Evolutionary conservation across 2,888 invertebrate species (phyloP), one percentile per base, ranked within the genome.

Genomic region (Diloba caeruleocephala): DNA sequence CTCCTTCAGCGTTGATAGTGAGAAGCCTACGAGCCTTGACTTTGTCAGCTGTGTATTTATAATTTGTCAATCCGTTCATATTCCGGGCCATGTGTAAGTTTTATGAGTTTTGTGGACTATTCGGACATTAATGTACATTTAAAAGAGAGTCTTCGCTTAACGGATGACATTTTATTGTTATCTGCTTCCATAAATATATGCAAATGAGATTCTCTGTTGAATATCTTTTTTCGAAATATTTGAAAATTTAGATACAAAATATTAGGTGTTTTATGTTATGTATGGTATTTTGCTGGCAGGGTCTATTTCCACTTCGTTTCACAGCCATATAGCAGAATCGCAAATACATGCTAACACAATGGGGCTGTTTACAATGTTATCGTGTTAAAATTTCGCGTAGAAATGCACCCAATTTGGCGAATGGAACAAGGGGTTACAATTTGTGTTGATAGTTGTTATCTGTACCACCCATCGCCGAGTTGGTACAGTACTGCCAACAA

Each of bases 351-450:
- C 37, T 33, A 76, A 79, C 71, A 74, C 76, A 78, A 78, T 69
- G 63, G 76, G 57, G 3, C 72, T 84, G 77, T 82, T 84, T 82
- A 81, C 82, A 82, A 81, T 79, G 79, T 78, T 71, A 71, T 78
- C 76, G 79, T 83, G 87, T 89, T 85, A 84, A 86, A 91, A 90
- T 89, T 85, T 89, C 79, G 82, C 84, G 79, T 85, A 81, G 82
- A 90, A 91, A 87, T 89, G 88, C 87, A 88, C 83, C 90, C 90
- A 90, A 91, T 92, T 92, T 89, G 79, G 80, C 77, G 87, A 82
- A 89, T 89, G 87, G 83, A 84, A 85, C 85, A 85, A 82, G 88
- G 71, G 89, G 87, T 84, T 85, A 88, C 88, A 90, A 90, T 92
- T 90, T 90, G 88, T 85, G 86, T 86, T 83, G 84, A 89, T 88